Evolutionary conservation across 2,888 invertebrate genomes (phyloP).

Genomic region (Phyto melanocephala): DNA sequence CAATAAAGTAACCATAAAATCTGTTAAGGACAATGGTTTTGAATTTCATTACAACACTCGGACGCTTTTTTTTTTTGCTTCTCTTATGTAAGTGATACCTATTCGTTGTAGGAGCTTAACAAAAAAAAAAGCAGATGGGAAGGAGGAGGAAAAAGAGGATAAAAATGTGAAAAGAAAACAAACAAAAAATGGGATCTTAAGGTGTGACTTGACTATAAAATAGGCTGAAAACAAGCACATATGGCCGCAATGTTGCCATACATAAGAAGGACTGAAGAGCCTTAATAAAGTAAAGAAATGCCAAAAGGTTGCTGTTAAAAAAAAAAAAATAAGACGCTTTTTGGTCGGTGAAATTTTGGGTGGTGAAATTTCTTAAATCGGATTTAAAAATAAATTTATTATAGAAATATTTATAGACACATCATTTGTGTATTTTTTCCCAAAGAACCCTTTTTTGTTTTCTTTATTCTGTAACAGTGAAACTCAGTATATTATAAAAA

Average conservation of each 20-base stretch:
- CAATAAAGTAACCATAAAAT: conserved; percentile 35
- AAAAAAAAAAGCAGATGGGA: too few relatives aligned
- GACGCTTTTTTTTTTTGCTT: background rate
- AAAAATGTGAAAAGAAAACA: background rate
- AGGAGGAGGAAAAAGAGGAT: background rate
- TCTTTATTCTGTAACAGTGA: too few relatives aligned
- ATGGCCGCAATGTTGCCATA: background rate
- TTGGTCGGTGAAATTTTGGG: conserved; percentile 9
- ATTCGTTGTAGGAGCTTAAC: background rate
- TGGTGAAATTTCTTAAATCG: conserved; percentile 12
- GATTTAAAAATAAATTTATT: conserved; percentile 14
- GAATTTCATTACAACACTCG: conserved; percentile 34
- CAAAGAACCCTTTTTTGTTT: background rate
- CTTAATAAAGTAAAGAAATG: background rate
- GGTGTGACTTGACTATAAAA: conserved; percentile 15
- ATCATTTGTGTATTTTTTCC: background rate
- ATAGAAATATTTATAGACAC: background rate
- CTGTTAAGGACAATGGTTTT: conserved; percentile 44
- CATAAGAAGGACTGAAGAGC: background rate
- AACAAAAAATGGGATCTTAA: background rate
- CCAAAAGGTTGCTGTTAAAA: background rate
- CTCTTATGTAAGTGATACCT: background rate
- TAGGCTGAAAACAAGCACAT: background rate
- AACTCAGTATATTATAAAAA: too few relatives aligned
- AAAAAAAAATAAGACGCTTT: conserved; percentile 20